Base-by-base conservation (phyloP, 1,140 invertebrate genomes). In the Diorhabda sublineata region DNA sequence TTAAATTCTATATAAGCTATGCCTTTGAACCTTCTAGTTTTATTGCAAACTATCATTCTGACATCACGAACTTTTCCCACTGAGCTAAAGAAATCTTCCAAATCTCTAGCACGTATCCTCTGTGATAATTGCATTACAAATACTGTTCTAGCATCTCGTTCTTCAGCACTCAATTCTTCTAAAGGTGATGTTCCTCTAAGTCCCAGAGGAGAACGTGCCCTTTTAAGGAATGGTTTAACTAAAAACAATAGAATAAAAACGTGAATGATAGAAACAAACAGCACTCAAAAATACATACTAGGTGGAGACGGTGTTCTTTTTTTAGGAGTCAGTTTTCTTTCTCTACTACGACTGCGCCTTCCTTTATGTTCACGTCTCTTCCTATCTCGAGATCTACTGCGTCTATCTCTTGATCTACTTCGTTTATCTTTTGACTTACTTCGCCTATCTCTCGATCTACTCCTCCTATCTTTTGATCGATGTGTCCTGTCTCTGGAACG, bases 1-100 rank as follows among this genome's bases (percentile, higher is more conserved):
- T 93, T 92, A 82, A 99, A 99, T 84, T 99, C 98, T 61, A 99
- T 96, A 82, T 99, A 99, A 11, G 97, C 94, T 78, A 99, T 99
- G 64, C 98, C 98, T 84, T 99, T 99, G 75, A 98, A 99, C 73
- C 97, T 85, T 75, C 98, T 88, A 0, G 98, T 99, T 83, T 99
- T 98, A 81, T 99, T 99, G 82, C 99, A 99, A 58, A 96, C 98
- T 58, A 99, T 99, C 70, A 99, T 89, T 78, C 97, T 87, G 6
- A 99, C 98, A 87, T 99, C 98, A 75, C 96, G 88, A 41, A 99
- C 97, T 87, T 98, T 98, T 56, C 98, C 98, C 68, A 99, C 97
- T 67, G 95, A 94, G 3, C 95, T 98, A 80, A 99, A 99, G 82
- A 99, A 99, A 82, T 99, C 97, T 85, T 99, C 98, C 47, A 99